Base-by-base conservation (phyloP, 2,888 invertebrate species). In the Patella pellucida region DNA sequence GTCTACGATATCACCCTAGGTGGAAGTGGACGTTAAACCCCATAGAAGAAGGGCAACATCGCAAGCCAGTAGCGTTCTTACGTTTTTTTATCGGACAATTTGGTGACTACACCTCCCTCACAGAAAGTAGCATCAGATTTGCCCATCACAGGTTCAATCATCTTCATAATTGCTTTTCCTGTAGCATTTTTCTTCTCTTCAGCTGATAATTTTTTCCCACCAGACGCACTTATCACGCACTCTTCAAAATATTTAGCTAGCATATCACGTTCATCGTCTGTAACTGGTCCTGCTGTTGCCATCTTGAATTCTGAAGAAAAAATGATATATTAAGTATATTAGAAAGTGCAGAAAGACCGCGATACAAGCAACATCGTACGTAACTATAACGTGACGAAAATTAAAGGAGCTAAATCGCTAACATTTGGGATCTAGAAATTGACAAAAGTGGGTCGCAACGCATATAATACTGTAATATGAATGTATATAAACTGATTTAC, bases 91-190 rank as follows among this genome's bases (percentile, higher is more conserved):
- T 62, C 62, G 12, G 62, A 62, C 14, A 62, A 62, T 62, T 62
- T 62, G 19, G 23, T 23, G 14, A 62, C 23, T 11, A 62, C 62
- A 2, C 19, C 19, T 23, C 23, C 23, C 14, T 62, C 62, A 62
- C 62, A 62, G 5, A 62, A 62, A 23, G 19, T 62, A 23, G 62
- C 62, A 62, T 62, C 23, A 23, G 62, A 19, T 62, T 19, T 23
- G 19, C 62, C 62, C 62, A 62, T 62, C 19, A 62, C 62, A 3
- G 62, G 62, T 62, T 62, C 62, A 62, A 62, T 23, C 62, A 62
- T 62, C 62, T 62, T 62, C 62, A 62, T 62, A 14, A 62, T 14
- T 23, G 62, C 62, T 62, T 62, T 62, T 23, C 62, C 62, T 14
- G 62, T 62, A 62, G 62, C 62, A 62, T 23, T 12, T 23, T 62